Percentiles rank a stretch among this genome's conserved stretches.
These are phyloP conservation scores for Nemoura dubitans DNA, from an alignment of 2,888 invertebrate genomes.

Conservation along the genomic window DNA sequence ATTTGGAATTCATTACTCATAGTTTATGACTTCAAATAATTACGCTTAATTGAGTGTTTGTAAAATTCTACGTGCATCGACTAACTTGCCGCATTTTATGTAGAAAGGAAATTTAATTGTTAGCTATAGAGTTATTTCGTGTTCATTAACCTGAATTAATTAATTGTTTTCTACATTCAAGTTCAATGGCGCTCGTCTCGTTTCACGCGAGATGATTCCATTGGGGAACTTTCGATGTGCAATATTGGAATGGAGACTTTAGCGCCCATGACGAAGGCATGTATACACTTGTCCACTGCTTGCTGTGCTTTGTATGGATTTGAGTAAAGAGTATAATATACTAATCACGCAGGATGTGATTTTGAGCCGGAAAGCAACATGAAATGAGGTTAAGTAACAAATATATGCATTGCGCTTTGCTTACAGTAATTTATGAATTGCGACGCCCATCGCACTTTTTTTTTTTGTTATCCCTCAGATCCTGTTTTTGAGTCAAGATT, in stretches of 20 bases:
- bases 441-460: too few relatives aligned
- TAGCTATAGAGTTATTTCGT: not conserved
- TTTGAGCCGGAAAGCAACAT: too few relatives aligned
- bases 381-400: too few relatives aligned
- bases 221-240: not conserved
- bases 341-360: too few relatives aligned
- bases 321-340: too few relatives aligned
- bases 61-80: not conserved
- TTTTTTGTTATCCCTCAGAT: too few relatives aligned
- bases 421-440: too few relatives aligned
- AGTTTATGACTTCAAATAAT: not conserved
- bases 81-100: not conserved
- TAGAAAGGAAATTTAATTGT: conserved; percentile 4
- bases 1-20: not conserved
- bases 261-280: too few relatives aligned
- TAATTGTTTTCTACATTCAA: conserved; percentile 7
- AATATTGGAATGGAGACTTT: not conserved
- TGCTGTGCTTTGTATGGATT: too few relatives aligned
- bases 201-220: not conserved
- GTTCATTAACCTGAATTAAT: not conserved
- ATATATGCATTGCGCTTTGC: too few relatives aligned
- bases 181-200: not conserved
- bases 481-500: too few relatives aligned
- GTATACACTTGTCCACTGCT: too few relatives aligned
- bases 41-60: not conserved